Conservation (phyloP, 1,140 invertebrate genomes). For the Diprion similis region DNA sequence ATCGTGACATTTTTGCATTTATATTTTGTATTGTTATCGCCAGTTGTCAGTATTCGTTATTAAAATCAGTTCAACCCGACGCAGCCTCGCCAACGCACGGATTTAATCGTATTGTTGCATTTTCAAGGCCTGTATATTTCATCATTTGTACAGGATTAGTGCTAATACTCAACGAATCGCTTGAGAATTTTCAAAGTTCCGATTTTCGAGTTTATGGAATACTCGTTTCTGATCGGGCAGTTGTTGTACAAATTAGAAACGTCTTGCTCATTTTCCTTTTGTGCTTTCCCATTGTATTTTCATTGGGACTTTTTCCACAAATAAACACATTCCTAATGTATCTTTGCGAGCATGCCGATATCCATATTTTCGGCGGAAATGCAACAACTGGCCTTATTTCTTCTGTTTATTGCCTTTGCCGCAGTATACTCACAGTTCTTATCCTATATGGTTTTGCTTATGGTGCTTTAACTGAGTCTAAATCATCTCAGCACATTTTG, state of each 20-base stretch:
- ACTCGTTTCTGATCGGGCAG: conserved; percentile 71
- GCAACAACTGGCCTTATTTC: conserved; percentile 89
- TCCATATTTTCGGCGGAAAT: conserved; percentile 97
- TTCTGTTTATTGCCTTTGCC: conserved; percentile 83
- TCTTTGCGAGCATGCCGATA: conserved; percentile 94
- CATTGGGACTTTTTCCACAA: conserved; percentile 93
- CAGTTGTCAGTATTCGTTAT: conserved; percentile 94
- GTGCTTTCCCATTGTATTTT: conserved; percentile 93
- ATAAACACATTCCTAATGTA: conserved; percentile 97
- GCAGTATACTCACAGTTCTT: conserved; percentile 81
- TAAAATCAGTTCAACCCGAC: conserved; percentile 99
- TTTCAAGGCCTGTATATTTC: conserved; percentile 95
- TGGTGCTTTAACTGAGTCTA: conserved; percentile 78
- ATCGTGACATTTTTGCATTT: conserved; percentile 91
- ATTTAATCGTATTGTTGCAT: conserved; percentile 95
- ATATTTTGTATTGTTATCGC: conserved; percentile 97
- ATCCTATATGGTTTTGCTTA: conserved; percentile 91
- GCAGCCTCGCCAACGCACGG: conserved; percentile 98
- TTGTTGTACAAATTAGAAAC: conserved; percentile 75
- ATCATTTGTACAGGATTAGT: conserved; percentile 83
- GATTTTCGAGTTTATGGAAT: conserved; percentile 79
- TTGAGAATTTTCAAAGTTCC: conserved; percentile 54
- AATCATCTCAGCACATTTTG: conserved; percentile 88
- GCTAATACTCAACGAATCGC: conserved; percentile 68
- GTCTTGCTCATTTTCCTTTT: conserved; percentile 82